Conservation (phyloP, 35 echinoderm and acorn worm genomes). For the Strongylocentrotus purpuratus region DNA sequence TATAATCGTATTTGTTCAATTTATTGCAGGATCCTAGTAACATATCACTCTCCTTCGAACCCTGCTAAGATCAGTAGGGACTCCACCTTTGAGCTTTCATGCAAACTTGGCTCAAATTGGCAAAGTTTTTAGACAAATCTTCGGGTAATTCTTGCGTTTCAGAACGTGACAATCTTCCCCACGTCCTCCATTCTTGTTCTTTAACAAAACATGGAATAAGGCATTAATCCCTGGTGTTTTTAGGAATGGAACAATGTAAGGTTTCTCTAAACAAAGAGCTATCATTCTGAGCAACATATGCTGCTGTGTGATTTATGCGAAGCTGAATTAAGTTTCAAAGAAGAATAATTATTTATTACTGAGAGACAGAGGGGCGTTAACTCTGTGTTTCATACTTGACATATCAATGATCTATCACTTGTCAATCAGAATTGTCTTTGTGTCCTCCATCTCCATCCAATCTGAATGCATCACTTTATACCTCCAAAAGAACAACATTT, state of each 20-base stretch:
- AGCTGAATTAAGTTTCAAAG: not conserved
- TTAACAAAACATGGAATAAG: not conserved
- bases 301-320: not conserved
- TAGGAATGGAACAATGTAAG: not conserved
- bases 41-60: not conserved
- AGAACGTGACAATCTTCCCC: not conserved
- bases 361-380: too few relatives aligned
- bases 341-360: not conserved
- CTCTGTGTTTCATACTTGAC: not conserved
- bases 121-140: not conserved
- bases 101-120: slow-evolving; percentile 1
- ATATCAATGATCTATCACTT: too few relatives aligned
- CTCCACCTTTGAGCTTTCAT: not conserved
- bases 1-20: slow-evolving; percentile 15
- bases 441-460: not conserved
- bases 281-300: not conserved
- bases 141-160: not conserved
- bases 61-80: not conserved
- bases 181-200: not conserved
- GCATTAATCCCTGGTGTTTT: not conserved
- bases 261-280: not conserved
- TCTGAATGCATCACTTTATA: not conserved
- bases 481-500: not conserved
- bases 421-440: not conserved
- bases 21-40: slow-evolving; percentile 3